phyloP scores from a whole-genome alignment of 1,140 invertebrate genomes.

The Planococcus citri region DNA sequence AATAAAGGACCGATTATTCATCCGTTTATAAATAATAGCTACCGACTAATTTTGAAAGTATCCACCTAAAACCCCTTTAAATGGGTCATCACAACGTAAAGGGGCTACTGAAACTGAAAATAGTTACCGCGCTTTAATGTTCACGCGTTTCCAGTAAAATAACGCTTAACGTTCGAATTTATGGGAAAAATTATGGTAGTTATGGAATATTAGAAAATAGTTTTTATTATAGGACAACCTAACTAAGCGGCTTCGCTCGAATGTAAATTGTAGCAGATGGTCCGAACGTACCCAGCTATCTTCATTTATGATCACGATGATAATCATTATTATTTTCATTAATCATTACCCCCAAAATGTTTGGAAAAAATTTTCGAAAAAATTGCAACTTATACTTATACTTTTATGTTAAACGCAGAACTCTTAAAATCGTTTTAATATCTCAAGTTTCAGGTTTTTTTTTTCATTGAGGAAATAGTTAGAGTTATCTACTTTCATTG shows the following conservation, averaged over 20 bases:
- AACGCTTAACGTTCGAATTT: slow-evolving; percentile 18
- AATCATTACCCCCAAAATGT: too few species aligned
- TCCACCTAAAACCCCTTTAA: slow-evolving; percentile 11
- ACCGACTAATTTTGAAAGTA: slow-evolving; percentile 10
- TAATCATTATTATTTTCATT: too few species aligned
- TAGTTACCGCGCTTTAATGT: slow-evolving; percentile 11
- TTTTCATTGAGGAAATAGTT: too few species aligned
- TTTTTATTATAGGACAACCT: slow-evolving; percentile 11
- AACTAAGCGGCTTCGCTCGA: background rate
- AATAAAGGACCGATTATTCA: slow-evolving; percentile 19
- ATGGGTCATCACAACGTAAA: background rate
- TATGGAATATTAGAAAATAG: slow-evolving; percentile 19
- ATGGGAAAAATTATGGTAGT: slow-evolving; percentile 19
- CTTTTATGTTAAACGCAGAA: too few species aligned
- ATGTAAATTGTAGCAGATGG: slow-evolving; percentile 2
- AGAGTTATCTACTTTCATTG: too few species aligned
- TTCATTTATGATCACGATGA: too few species aligned
- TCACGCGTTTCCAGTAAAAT: slow-evolving; percentile 16
- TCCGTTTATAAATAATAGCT: slow-evolving; percentile 12
- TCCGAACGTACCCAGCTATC: background rate
- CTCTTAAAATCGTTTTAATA: too few species aligned
- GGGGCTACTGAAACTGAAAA: background rate
- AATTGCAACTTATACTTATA: too few species aligned
- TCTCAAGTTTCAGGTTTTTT: too few species aligned
- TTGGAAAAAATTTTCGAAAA: too few species aligned